Base-by-base conservation (phyloP, 2,888 invertebrate genomes). In the Crocallis elinguaria region DNA sequence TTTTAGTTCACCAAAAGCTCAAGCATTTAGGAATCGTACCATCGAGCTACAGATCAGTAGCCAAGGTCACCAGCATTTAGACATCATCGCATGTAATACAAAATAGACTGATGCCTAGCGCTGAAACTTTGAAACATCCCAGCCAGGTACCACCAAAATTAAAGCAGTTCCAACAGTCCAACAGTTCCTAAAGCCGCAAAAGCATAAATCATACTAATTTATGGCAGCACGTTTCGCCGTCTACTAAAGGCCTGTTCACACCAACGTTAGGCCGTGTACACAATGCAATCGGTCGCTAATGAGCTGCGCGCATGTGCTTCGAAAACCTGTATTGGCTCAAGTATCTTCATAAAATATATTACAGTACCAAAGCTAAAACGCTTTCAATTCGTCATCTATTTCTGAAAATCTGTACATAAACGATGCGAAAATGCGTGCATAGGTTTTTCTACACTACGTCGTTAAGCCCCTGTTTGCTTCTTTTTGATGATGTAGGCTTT, bases 231-330 rank as follows among this genome's bases (percentile, higher is more conserved):
- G 30, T 43, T 48, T 16, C 43, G 48, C 36, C 39, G 38, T 45
- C 43, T 38, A 17, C 49, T 55, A 57, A 58, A 54, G 60, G 46
- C 51, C 42, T 49, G 61, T 57, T 60, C 56, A 46, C 57, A 54
- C 49, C 51, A 42, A 57, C 57, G 59, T 63, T 60, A 58, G 49
- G 57, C 37, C 21, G 49, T 45, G 49, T 42, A 49, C 54, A 63
- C 60, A 68, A 58, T 53, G 61, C 63, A 48, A 59, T 62, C 35
- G 53, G 55, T 53, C 55, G 41, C 62, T 73, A 73, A 73, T 71
- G 66, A 73, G 59, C 62, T 56, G 48, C 54, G 49, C 53, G 62
- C 56, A 60, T 61, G 54, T 60, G 57, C 62, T 63, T 64, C 36
- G 61, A 21, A 57, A 61, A 58, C 55, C 54, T 50, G 52, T 64